phyloP scores from a whole-genome alignment of 2,888 invertebrate genomes.

The Pteria penguin region DNA sequence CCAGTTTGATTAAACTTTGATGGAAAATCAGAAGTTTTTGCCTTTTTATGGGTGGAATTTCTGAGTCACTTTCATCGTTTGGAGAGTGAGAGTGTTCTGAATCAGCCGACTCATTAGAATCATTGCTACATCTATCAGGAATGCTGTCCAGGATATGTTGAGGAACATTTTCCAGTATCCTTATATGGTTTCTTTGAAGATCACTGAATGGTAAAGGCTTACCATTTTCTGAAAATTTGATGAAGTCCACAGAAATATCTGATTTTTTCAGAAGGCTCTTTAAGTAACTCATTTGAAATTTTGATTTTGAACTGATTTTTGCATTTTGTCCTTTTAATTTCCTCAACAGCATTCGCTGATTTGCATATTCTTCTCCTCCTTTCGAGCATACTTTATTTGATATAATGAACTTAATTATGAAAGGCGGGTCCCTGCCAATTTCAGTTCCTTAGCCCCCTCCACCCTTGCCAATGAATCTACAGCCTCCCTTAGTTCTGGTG shows the following conservation, averaged over 20 bases:
- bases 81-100: background rate
- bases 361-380: background rate
- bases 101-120: background rate
- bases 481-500: conserved; percentile 1
- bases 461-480: background rate
- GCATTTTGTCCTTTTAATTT: background rate
- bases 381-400: background rate
- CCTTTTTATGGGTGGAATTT: background rate
- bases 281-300: background rate
- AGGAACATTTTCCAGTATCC: background rate
- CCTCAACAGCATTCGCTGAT: background rate
- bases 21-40: background rate
- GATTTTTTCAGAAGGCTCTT: background rate
- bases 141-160: background rate
- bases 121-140: background rate
- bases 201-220: background rate
- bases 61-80: background rate
- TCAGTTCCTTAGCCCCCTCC: background rate
- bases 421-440: background rate
- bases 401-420: background rate
- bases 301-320: background rate
- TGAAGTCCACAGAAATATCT: background rate
- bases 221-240: conserved; percentile 1
- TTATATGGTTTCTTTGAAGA: background rate
- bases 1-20: background rate